phyloP scores from a whole-genome alignment of 64 coral and sea anemone species.

The Trachythela sp. region DNA sequence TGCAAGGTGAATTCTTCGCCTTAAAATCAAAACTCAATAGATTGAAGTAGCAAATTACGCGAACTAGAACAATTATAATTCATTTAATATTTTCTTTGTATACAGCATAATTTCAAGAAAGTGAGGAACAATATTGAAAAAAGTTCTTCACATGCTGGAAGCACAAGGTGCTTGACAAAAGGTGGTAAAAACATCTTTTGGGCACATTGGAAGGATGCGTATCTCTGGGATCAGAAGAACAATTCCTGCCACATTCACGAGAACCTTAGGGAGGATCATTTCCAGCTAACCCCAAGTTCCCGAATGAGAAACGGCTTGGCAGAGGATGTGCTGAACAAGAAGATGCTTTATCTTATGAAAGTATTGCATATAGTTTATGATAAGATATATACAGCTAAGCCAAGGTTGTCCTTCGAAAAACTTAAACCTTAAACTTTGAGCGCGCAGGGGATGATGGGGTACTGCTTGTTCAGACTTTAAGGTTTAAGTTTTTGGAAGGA shows the following conservation, averaged over 20 bases:
- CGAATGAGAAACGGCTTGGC: slow-evolving; percentile 12
- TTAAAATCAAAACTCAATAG: no score
- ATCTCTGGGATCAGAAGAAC: neutral
- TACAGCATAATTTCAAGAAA: neutral
- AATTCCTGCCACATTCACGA: slow-evolving; percentile 2
- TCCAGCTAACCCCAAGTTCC: neutral
- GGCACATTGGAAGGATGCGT: neutral
- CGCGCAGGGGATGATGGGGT: no score
- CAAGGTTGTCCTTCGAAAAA: no score
- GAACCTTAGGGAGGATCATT: neutral
- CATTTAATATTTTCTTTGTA: no score
- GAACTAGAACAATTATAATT: no score
- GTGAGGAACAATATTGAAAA: slow-evolving; percentile 27
- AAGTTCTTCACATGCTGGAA: neutral
- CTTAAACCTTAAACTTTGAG: no score
- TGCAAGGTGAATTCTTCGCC: neutral
- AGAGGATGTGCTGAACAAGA: neutral
- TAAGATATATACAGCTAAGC: no score
- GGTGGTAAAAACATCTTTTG: slow-evolving; percentile 22
- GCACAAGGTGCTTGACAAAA: neutral
- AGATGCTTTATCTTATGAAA: slow-evolving; percentile 25
- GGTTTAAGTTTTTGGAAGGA: no score
- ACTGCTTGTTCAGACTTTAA: no score
- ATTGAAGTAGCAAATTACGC: no score
- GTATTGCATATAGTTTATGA: no score